Base-by-base conservation (phyloP, 2,113 vertebrate genomes). In the Cisticola juncidis region DNA sequence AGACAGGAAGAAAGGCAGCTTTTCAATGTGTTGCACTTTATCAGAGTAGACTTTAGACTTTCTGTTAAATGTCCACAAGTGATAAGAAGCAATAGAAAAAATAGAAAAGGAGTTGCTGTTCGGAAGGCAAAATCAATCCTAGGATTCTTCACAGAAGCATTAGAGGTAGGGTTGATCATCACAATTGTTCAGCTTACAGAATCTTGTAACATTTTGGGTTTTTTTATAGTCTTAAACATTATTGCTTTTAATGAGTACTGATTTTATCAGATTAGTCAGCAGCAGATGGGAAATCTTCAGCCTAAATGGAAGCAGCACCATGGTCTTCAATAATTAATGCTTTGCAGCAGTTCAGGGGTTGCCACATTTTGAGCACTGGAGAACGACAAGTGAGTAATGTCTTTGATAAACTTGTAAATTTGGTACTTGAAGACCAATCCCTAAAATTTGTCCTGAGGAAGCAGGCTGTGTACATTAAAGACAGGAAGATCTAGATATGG, bases 1-100 rank as follows among this genome's bases (percentile, higher is more conserved):
- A 91, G 42, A 53, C 31, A 11, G 81, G 85, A 90, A 61, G 64
- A 53, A 90, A 83, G 36, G 56, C 53, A 56, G 40, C n/a, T 90
- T 90, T 48, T 81, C 28, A 87, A 64, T 57, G 68, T 60, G 51
- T 51, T 81, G 48, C 2, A 2, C 19, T 83, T 83, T 96, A 83
- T 92, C 90, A 68, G 45, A 71, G 44, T 92, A 88, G 92, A 96
- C 94, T 97, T 96, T 83, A 90, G 94, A 95, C 94, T 96, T 92
- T 29, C 58, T 90, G 68, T 51, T 83, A 83, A 86, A 56, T 96
- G 64, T 86, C 71, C 16, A 29, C 44, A 71, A 88, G 33, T 44
- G 72, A 66, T 88, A 92, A 91, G 77, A 74, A 90, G 54, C 31
- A 62, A 35, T 79, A 83, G 38, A 44, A 91, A 82, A 69, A 12